phyloP scores from a whole-genome alignment of 2,888 invertebrate genomes.

The Drosophila atripex region DNA sequence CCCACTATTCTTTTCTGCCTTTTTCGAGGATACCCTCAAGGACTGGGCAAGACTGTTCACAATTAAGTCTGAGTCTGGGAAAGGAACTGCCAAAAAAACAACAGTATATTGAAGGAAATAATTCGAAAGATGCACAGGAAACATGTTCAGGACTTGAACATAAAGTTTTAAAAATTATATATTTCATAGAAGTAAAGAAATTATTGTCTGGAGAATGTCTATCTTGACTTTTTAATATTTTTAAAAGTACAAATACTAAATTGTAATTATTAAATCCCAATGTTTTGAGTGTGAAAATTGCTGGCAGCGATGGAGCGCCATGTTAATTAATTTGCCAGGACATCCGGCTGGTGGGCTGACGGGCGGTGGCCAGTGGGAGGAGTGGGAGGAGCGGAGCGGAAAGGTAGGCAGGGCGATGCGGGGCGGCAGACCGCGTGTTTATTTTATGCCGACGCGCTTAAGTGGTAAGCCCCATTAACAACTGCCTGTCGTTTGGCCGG shows the following conservation, averaged over 20 bases:
- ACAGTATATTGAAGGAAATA: constrained; percentile 22
- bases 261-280: neutral
- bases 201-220: too few species aligned
- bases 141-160: neutral
- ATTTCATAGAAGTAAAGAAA: too few species aligned
- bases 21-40: constrained; percentile 18
- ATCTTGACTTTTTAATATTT: too few species aligned
- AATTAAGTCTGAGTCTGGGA: constrained; percentile 54
- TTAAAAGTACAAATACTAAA: neutral
- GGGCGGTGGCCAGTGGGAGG: constrained; percentile 2
- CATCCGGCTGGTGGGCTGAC: constrained; percentile 49
- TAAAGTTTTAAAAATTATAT: too few species aligned
- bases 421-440: constrained; percentile 63
- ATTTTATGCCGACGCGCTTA: constrained; percentile 78
- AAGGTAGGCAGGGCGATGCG: constrained; percentile 8
- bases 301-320: constrained; percentile 62
- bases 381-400: neutral
- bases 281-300: constrained; percentile 30
- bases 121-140: constrained; percentile 15
- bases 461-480: constrained; percentile 81
- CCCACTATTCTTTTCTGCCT: neutral
- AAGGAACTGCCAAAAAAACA: constrained; percentile 55
- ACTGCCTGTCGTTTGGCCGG: constrained; percentile 77
- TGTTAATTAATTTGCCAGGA: constrained; percentile 81
- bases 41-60: constrained; percentile 40